Conservation (phyloP, 2,888 invertebrate species). For the Diplazon laetatorius region DNA sequence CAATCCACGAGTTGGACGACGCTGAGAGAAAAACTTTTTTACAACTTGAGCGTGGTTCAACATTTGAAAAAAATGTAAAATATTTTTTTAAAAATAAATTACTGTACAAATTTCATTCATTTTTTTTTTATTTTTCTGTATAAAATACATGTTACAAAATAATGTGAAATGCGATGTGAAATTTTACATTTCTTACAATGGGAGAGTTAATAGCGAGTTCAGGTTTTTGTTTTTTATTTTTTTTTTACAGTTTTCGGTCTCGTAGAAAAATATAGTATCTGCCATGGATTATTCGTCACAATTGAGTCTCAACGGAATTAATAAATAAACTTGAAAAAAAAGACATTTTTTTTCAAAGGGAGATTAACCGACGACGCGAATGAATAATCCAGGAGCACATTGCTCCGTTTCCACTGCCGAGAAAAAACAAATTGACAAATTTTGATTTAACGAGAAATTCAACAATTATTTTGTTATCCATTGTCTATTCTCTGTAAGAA, state of each 20-base stretch:
- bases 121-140: constrained; percentile 45
- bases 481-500: constrained; percentile 84
- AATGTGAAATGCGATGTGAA: constrained; percentile 8
- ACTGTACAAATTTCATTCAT: constrained; percentile 58
- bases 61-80: constrained; percentile 86
- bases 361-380: not conserved
- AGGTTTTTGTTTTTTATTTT: not conserved
- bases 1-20: constrained; percentile 87
- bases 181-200: constrained; percentile 7
- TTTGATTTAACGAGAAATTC: not conserved
- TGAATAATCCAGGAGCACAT: constrained; percentile 1
- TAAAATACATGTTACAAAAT: constrained; percentile 44
- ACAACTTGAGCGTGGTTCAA: constrained; percentile 90
- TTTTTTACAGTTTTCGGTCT: not conserved
- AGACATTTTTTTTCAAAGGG: too few species aligned
- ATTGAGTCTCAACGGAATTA: constrained; percentile 13
- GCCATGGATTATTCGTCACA: constrained; percentile 24
- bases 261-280: constrained; percentile 45
- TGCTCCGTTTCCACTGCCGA: not conserved
- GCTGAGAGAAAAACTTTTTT: constrained; percentile 88
- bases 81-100: constrained; percentile 47
- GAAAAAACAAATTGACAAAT: constrained; percentile 1
- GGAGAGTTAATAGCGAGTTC: not conserved
- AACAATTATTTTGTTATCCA: not conserved
- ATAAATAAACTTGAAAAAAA: constrained; percentile 18